Evolutionary conservation across 2,797 vertebrate species (phyloP), one percentile per base, ranked within the genome.

Genomic region (Onychomys leucogaster): DNA sequence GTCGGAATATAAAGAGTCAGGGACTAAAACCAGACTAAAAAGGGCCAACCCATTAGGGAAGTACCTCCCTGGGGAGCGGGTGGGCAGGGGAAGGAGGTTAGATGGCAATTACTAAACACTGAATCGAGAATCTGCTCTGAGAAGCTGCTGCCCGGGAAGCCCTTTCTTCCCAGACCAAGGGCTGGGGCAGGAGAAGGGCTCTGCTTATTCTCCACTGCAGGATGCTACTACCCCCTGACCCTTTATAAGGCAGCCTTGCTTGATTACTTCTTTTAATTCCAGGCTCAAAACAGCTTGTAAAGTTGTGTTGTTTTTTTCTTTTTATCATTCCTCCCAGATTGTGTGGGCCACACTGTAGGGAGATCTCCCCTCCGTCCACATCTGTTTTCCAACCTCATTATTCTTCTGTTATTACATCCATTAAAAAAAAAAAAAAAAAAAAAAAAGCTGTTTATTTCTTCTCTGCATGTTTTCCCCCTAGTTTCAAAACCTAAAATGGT

Each of bases 281-380:
- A 98, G 98, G 95, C 98, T 98, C 98, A 91, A 97, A 99, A 98
- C 98, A 99, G 98, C 98, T 99, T 99, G 98, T 99, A 98, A 99
- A 98, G 98, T 98, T 89, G 17, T 65, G 59, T 49, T 57, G 41
- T 61, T 71, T 89, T 89, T 19, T 69, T 98, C 98, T 97, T 98
- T 98, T 98, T 98, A 98, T 99, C 98, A 97, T 98, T 94, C 98
- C 98, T 98, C 89, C 98, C 98, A 98, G 98, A 98, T 98, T 98
- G 98, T 14, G 69, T 96, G 95, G 98, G 97, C 98, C 76, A 96
- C 84, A 84, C 95, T 97, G 98, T 90, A 98, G 98, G 98, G 92
- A 94, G 96, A 80, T 92, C 97, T 96, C 97, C 96, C 81, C 96
- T 97, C 96, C 97, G 90, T 96, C 98, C 98, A 98, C 99, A 99